Evolutionary conservation across 2,888 invertebrate species (phyloP), one percentile per base, ranked within the genome.

Genomic region (Troglohyphantes excavatus): DNA sequence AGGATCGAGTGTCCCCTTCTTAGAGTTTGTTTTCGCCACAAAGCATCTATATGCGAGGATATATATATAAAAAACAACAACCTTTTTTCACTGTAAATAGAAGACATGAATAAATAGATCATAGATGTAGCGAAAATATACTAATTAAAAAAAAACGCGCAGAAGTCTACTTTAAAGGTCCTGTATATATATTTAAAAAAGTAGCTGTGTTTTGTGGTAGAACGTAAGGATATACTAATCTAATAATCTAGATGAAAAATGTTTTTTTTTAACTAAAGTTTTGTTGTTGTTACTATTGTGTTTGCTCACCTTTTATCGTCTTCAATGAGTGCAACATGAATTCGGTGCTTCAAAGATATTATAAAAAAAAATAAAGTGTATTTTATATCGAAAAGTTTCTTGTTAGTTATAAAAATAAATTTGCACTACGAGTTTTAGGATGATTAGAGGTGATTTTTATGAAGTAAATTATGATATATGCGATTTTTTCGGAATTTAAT

Each of bases 51-150:
- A 67, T n/a, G 39, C 46, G 82, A 27, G 23, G 19, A 29, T 19
- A 29, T 43, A 72, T 29, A 26, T 33, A 33, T 33, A 43, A 29
- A n/a, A 29, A 72, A 72, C 21, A 53, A 29, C 27, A 39, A 59
- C 33, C 59, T 76, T 88, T 88, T 75, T 82, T 88, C 82, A 82
- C 82, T 88, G 88, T 88, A 88, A 13, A 88, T 88, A 88, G 88
- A 68, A n/a, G 75, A 82, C 88, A 88, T 82, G 75, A 82, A 75
- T 82, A 75, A 72, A 82, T 87, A 87, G 87, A 88, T 33, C 17
- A 68, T 88, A 88, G 88, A 61, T 6, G 13, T 82, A 88, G 81
- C 27, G 29, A 59, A 68, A 53, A 53, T 53, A 53, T 53, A 39
- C 39, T 39, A 11, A 13, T 53, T 6, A 33, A 33, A 6, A 46